These are phyloP conservation scores for Enteromius fasciolatus DNA, from an alignment of 2,797 vertebrate species.

Conservation along the genomic window DNA sequence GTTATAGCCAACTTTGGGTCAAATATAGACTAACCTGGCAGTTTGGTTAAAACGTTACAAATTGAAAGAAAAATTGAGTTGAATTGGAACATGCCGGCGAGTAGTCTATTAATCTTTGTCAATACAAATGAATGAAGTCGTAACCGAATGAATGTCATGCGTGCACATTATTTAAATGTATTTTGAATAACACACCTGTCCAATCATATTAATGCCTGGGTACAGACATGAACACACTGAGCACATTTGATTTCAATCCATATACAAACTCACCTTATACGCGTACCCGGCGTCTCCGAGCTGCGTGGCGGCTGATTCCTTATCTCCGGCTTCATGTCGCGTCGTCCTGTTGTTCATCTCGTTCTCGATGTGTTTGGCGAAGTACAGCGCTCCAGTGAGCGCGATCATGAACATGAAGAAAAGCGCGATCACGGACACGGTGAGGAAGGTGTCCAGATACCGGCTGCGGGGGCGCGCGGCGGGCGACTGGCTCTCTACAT, in stretches of 20 bases:
- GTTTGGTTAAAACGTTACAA: background rate
- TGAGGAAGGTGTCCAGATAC: conserved; percentile 67
- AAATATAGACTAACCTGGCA: background rate
- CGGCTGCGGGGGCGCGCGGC: conserved; percentile 46
- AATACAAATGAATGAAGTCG: no score
- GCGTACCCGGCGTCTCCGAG: rapidly evolving
- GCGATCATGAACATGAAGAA: conserved; percentile 54
- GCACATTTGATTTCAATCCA: background rate
- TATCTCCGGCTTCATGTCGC: rapidly evolving
- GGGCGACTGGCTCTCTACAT: conserved; percentile 67
- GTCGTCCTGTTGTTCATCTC: background rate
- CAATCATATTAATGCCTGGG: background rate
- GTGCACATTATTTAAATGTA: background rate
- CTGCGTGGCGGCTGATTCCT: rapidly evolving
- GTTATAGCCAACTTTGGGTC: background rate
- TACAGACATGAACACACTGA: background rate
- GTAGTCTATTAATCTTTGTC: no score
- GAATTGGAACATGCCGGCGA: background rate
- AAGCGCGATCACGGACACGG: conserved; percentile 66
- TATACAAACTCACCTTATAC: background rate
- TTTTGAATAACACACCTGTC: background rate
- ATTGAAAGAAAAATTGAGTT: no score
- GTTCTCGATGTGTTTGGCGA: background rate
- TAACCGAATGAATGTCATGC: background rate
- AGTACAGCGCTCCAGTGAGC: conserved; percentile 31